Evolutionary conservation across 2,888 invertebrate genomes (phyloP).

Genomic region (Leptinotarsa rubiginosa): DNA sequence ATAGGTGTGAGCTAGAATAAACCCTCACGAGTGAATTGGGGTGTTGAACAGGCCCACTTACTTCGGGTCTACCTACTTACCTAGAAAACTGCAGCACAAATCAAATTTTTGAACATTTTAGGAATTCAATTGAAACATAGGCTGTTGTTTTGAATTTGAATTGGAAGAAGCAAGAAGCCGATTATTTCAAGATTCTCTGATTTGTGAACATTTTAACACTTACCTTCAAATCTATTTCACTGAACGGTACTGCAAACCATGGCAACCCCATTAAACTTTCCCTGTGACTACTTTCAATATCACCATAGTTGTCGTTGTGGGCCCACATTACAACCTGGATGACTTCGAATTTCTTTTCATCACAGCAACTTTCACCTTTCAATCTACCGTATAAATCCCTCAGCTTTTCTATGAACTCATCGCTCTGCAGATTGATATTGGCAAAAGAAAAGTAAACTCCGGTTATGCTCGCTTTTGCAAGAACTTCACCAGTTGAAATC

Average conservation of each 20-base stretch:
- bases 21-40: no score
- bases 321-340: slow-evolving; percentile 80
- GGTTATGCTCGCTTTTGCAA: slow-evolving; percentile 70
- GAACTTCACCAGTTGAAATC: slow-evolving; percentile 67
- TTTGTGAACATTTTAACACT: slow-evolving; percentile 41
- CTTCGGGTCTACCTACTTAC: no score
- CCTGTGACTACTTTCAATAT: slow-evolving; percentile 75
- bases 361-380: slow-evolving; percentile 54
- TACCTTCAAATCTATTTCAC: slow-evolving; percentile 79
- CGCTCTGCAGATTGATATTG: slow-evolving; percentile 76
- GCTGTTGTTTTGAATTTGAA: no score
- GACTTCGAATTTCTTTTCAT: slow-evolving; percentile 70
- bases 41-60: no score
- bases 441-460: slow-evolving; percentile 80
- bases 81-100: no score
- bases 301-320: slow-evolving; percentile 73
- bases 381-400: slow-evolving; percentile 70
- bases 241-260: slow-evolving; percentile 79
- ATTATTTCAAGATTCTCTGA: neutral
- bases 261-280: slow-evolving; percentile 74
- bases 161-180: no score
- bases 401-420: slow-evolving; percentile 76
- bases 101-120: no score
- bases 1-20: no score
- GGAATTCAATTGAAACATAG: no score